These are phyloP conservation scores for Eupithecia centaureata DNA, from an alignment of 2,888 invertebrate species.

Conservation along the genomic window DNA sequence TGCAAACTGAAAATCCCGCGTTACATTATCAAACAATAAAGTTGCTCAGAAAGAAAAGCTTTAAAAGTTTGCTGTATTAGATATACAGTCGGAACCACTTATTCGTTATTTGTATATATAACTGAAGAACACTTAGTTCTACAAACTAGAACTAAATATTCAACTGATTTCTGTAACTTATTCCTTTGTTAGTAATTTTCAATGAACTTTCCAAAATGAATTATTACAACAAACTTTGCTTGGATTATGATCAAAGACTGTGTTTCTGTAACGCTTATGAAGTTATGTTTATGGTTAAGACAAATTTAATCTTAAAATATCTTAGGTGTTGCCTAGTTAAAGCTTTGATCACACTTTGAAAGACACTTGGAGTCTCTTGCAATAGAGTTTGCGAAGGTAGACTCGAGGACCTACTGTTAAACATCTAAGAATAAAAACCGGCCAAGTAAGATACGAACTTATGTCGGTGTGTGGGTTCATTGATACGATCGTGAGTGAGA, in stretches of 20 bases:
- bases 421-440: slow-evolving; percentile 50
- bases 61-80: slow-evolving; percentile 2
- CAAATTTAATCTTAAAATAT: slow-evolving; percentile 6
- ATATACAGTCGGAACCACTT: slow-evolving; percentile 12
- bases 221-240: slow-evolving; percentile 1
- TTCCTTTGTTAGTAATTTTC: slow-evolving; percentile 3
- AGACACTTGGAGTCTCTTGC: slow-evolving; percentile 19
- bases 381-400: slow-evolving; percentile 25
- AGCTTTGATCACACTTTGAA: slow-evolving; percentile 21
- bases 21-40: not conserved
- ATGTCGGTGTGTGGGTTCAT: not conserved
- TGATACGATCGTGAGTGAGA: not conserved
- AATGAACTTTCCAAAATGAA: slow-evolving; percentile 1
- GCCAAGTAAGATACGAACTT: not conserved
- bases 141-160: slow-evolving; percentile 6
- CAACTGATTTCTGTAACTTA: slow-evolving; percentile 12
- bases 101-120: slow-evolving; percentile 8
- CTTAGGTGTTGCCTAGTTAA: not conserved
- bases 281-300: slow-evolving; percentile 1
- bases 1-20: not conserved
- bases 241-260: slow-evolving; percentile 4
- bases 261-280: not conserved
- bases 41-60: not conserved
- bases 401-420: slow-evolving; percentile 56
- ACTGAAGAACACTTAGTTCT: not conserved